Base-by-base conservation (phyloP, 2,888 invertebrate species). In the Chydorus sphaericus region DNA sequence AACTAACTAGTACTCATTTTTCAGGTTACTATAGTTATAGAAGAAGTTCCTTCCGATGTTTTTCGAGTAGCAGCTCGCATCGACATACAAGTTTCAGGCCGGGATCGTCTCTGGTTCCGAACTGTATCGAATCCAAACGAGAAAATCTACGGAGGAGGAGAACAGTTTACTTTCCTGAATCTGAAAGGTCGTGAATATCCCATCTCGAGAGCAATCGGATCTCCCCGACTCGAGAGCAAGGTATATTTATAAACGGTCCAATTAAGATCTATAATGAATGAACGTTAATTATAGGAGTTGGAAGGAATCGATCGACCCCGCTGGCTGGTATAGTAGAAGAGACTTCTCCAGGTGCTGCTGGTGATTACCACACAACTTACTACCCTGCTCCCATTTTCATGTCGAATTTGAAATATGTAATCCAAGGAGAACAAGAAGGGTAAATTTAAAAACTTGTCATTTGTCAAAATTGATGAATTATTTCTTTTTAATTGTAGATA, bases 151-250 rank as follows among this genome's bases (percentile, higher is more conserved):
- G 64, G 64, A 4, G 61, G 58, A 2, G 64, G 64, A 2, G 64
- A 64, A 57, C 64, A 64, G 54, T 64, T 59, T 56, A 59, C 62
- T 0, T 61, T 61, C 55, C 59, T 64, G 14, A 60, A 64, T 48
- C 57, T 64, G 16, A 59, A 62, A 20, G 64, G 64, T 14, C 55
- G 59, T 1, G 57, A 62, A 44, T 64, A 59, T 20, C 63, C 63
- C 1, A 61, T 64, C 14, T 64, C 63, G n/a, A n/a, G n/a, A n/a
- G n/a, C n/a, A n/a, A n/a, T n/a, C n/a, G n/a, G n/a, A n/a, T n/a
- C n/a, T n/a, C n/a, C n/a, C n/a, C n/a, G 64, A 61, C 61, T 16
- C 57, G 61, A 33, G 64, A 64, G 37, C 64, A 64, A 60, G 64
- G 64, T 54, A 37, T n/a, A 37, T 16, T 23, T 14, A 28, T 18